phyloP scores from a whole-genome alignment of 2,888 invertebrate species.

The Eupithecia subfuscata region DNA sequence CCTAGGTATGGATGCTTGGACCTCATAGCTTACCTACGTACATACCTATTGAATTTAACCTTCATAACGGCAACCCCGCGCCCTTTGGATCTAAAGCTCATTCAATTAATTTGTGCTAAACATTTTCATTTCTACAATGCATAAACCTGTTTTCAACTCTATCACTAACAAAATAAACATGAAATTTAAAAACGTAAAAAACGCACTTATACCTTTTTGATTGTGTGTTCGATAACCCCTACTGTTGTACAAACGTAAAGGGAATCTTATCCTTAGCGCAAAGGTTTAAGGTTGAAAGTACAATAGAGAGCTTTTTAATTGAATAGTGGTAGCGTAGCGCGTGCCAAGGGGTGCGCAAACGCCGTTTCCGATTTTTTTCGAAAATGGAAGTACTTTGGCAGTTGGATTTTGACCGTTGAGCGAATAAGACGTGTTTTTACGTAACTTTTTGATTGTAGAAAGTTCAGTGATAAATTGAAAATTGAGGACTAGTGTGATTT shows the following conservation, averaged over 20 bases:
- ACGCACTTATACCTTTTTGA: conserved; percentile 21
- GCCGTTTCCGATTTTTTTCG: conserved; percentile 73
- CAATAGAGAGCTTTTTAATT: conserved; percentile 17
- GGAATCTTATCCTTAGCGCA: conserved; percentile 19
- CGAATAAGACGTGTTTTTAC: conserved; percentile 48
- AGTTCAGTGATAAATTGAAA: neutral
- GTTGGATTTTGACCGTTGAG: conserved; percentile 72
- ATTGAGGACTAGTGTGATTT: neutral
- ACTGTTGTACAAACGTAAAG: neutral
- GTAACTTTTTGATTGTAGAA: neutral
- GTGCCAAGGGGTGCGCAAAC: conserved; percentile 80
- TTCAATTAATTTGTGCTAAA: conserved; percentile 57
- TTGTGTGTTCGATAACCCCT: conserved; percentile 9
- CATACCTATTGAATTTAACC: neutral
- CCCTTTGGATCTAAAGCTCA: conserved; percentile 46
- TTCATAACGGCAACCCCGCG: neutral
- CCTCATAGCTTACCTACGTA: too few species aligned
- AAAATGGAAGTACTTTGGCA: conserved; percentile 63
- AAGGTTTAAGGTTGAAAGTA: conserved; percentile 19
- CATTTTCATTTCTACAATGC: neutral
- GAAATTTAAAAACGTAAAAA: neutral
- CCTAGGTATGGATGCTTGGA: too few species aligned
- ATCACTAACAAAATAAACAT: neutral
- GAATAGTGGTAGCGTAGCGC: conserved; percentile 66
- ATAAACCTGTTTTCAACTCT: neutral